These are phyloP conservation scores for Rhinopithecus roxellana DNA, from an alignment of 2,113 vertebrate species.

Conservation along the genomic window DNA sequence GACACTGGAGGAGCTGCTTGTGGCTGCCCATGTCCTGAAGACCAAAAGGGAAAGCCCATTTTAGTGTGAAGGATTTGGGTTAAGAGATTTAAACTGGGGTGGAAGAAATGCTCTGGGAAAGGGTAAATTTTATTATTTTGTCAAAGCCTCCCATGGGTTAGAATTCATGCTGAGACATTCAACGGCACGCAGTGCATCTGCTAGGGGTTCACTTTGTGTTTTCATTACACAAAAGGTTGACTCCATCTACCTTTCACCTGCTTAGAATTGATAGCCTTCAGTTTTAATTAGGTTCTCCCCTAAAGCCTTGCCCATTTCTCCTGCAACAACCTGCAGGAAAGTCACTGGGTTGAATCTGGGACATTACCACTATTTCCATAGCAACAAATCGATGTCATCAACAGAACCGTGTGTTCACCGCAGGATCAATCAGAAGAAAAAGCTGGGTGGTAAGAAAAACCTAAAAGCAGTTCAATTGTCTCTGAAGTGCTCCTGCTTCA, in stretches of 20 bases:
- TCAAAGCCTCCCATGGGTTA: not conserved
- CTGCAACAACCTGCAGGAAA: slow-evolving; percentile 77
- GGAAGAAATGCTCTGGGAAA: slow-evolving; percentile 3
- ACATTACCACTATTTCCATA: slow-evolving; percentile 82
- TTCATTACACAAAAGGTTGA: slow-evolving; percentile 42
- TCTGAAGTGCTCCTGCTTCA: slow-evolving; percentile 76
- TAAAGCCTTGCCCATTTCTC: slow-evolving; percentile 74
- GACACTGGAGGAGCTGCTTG: slow-evolving; percentile 68
- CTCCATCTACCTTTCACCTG: slow-evolving; percentile 66
- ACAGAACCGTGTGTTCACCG: slow-evolving; percentile 75
- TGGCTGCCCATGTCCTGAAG: slow-evolving; percentile 80
- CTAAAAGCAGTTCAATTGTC: slow-evolving; percentile 80
- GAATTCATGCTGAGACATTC: not conserved
- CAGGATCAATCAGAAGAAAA: slow-evolving; percentile 83
- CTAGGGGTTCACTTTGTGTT: slow-evolving; percentile 38
- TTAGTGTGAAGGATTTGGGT: slow-evolving; percentile 34
- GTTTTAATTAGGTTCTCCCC: slow-evolving; percentile 76
- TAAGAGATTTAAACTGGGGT: slow-evolving; percentile 59
- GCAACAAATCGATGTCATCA: slow-evolving; percentile 85
- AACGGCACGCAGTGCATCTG: not conserved
- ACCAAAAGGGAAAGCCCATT: slow-evolving; percentile 54
- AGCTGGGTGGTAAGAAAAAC: slow-evolving; percentile 75
- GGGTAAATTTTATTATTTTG: not conserved
- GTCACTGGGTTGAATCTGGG: slow-evolving; percentile 80
- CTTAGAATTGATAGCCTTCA: slow-evolving; percentile 66